Evolutionary conservation across 1,140 invertebrate genomes (phyloP).

Genomic region (Cherax destructor): DNA sequence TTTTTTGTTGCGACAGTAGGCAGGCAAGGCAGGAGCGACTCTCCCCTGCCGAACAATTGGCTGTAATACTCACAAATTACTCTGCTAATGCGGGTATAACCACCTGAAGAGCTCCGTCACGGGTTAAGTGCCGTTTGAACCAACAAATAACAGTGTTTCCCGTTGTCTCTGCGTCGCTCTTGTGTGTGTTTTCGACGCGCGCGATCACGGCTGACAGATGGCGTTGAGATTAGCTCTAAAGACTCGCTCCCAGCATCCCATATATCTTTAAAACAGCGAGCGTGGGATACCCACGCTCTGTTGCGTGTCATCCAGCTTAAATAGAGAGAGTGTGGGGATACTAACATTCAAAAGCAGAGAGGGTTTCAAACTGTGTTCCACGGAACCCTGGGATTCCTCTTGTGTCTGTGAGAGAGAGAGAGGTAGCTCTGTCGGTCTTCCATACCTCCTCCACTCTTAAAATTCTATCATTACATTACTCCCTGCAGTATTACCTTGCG

Average conservation of each 20-base stretch:
- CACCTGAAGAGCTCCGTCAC: neutral
- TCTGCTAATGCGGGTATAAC: neutral
- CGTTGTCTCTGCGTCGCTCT: neutral
- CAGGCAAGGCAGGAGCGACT: too few species aligned
- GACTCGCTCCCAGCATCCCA: too few species aligned
- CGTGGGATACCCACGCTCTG: too few species aligned
- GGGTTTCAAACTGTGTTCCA: too few species aligned
- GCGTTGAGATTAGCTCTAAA: too few species aligned
- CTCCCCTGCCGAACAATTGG: neutral
- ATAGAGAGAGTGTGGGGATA: neutral
- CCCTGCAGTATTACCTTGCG: too few species aligned
- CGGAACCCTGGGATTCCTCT: too few species aligned
- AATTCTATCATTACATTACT: too few species aligned
- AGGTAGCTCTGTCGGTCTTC: too few species aligned
- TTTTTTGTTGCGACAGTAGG: neutral
- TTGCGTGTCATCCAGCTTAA: neutral
- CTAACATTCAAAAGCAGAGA: neutral
- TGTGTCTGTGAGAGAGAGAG: neutral
- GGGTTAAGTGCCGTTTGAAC: constrained; percentile 15
- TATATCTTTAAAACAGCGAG: too few species aligned
- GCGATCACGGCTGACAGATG: neutral
- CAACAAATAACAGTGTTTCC: neutral
- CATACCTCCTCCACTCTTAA: too few species aligned
- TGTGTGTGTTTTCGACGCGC: too few species aligned
- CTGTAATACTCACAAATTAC: neutral